phyloP scores from a whole-genome alignment of 1,140 invertebrate species.

The Polypedilum pembai region DNA sequence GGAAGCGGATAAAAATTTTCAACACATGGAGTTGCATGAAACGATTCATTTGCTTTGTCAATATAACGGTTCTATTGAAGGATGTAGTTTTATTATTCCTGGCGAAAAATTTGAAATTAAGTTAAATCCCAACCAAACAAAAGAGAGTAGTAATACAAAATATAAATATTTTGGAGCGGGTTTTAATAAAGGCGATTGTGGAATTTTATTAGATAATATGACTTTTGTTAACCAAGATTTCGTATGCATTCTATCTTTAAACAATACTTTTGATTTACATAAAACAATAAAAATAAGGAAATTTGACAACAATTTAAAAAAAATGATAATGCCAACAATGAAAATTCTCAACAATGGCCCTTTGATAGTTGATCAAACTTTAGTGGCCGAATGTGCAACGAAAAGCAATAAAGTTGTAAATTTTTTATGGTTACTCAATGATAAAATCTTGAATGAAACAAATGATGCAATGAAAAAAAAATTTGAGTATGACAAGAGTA shows the following conservation, averaged over 20 bases:
- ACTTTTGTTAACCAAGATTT: neutral
- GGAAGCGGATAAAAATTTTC: no score
- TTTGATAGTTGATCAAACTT: neutral
- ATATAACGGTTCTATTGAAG: neutral
- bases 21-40: neutral
- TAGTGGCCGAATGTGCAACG: neutral
- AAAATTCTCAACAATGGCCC: neutral
- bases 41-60: neutral
- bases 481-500: neutral
- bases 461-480: neutral
- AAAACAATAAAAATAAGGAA: neutral
- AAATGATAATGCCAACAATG: neutral
- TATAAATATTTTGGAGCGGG: conserved; percentile 1
- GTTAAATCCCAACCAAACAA: neutral
- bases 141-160: neutral
- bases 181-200: neutral
- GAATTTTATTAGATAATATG: neutral
- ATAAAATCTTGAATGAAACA: neutral
- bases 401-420: neutral
- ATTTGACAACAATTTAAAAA: conserved; percentile 11
- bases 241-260: neutral
- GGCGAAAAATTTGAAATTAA: neutral
- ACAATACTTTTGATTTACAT: neutral
- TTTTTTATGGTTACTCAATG: neutral
- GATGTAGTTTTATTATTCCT: neutral